phyloP scores from a whole-genome alignment of 2,113 vertebrate species.

The Opisthocomus hoazin region DNA sequence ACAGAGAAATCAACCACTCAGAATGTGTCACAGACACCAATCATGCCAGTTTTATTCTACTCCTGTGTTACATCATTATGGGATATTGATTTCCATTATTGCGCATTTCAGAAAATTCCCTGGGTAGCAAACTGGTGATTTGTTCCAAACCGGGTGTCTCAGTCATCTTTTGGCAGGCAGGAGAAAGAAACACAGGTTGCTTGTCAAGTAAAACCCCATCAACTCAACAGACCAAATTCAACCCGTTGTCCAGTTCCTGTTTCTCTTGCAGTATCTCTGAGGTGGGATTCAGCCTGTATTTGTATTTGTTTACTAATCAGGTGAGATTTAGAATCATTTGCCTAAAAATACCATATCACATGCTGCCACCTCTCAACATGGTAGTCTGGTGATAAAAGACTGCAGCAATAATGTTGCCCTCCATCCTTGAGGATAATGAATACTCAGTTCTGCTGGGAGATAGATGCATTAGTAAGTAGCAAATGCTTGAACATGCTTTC shows the following conservation, averaged over 20 bases:
- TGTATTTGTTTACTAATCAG: not conserved
- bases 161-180: not conserved
- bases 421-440: not conserved
- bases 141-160: not conserved
- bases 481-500: not conserved
- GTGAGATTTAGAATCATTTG: not conserved
- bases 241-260: not conserved
- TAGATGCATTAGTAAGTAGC: not conserved
- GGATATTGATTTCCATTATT: slow-evolving; percentile 42
- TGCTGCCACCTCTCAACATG: rapidly evolving
- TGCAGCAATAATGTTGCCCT: not conserved
- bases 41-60: not conserved
- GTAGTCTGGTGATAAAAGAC: not conserved
- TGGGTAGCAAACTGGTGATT: not conserved
- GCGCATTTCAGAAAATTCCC: slow-evolving; percentile 28
- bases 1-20: not conserved
- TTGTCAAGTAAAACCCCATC: not conserved
- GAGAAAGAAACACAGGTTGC: not conserved
- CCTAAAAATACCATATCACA: not conserved
- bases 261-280: not conserved
- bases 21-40: not conserved
- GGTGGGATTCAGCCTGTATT: not conserved
- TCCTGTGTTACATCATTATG: not conserved
- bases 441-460: not conserved
- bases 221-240: not conserved